Conservation (phyloP, 2,113 vertebrate species). For the Takifugu flavidus region DNA sequence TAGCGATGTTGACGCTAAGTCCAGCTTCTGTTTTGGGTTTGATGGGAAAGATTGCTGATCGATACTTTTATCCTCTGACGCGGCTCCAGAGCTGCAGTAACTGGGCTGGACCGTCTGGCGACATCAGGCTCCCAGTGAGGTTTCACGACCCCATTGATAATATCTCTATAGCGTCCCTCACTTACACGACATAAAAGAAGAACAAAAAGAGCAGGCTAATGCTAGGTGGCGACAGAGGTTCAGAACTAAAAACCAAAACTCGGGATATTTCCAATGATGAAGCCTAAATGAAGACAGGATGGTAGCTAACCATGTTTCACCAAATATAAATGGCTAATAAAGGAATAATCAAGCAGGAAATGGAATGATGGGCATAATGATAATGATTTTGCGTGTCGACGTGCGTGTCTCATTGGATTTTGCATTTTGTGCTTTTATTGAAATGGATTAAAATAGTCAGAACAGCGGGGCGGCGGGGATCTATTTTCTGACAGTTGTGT, state of each 20-base stretch:
- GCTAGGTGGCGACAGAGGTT: too few species aligned
- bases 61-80: too few species aligned
- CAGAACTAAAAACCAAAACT: background rate
- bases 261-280: constrained; percentile 13
- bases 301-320: constrained; percentile 34
- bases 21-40: too few species aligned
- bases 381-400: constrained; percentile 27
- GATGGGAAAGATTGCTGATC: too few species aligned
- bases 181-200: too few species aligned
- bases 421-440: constrained; percentile 49
- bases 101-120: background rate
- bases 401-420: constrained; percentile 44
- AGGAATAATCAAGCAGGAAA: constrained; percentile 45
- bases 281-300: constrained; percentile 10
- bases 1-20: too few species aligned
- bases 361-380: constrained; percentile 34
- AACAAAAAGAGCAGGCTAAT: too few species aligned
- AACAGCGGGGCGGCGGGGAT: constrained; percentile 44
- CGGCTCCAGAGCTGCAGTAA: background rate
- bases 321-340: constrained; percentile 40
- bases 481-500: constrained; percentile 59
- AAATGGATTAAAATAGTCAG: constrained; percentile 61
- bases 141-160: background rate
- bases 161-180: background rate
- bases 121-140: background rate